Conservation (phyloP, 2,797 vertebrate species). For the Acridotheres tristis region DNA sequence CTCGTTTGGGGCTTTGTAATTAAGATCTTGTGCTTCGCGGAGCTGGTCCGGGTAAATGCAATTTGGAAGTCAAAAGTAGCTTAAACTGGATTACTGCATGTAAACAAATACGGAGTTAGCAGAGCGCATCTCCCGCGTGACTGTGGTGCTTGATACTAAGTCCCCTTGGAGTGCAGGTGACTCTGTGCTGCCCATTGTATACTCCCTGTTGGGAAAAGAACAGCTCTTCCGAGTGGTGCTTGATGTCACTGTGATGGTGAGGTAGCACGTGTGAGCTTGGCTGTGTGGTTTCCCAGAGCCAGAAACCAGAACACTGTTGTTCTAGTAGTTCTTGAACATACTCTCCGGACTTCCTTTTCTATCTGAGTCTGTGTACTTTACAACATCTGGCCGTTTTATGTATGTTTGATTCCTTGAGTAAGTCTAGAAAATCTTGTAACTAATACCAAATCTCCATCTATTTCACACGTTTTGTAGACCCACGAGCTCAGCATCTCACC, state of each 20-base stretch:
- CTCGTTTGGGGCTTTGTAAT: neutral
- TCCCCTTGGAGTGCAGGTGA: rapidly evolving
- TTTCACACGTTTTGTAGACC: neutral
- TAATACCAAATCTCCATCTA: neutral
- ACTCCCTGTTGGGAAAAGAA: neutral
- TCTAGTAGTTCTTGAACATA: neutral
- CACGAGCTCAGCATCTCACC: neutral
- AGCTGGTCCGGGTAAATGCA: neutral
- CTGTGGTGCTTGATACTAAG: rapidly evolving
- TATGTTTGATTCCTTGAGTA: neutral
- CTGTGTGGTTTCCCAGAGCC: rapidly evolving
- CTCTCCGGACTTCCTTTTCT: neutral
- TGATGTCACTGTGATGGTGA: neutral
- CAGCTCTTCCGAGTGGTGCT: neutral
- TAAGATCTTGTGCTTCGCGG: neutral
- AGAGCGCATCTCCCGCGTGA: rapidly evolving
- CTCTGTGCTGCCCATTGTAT: rapidly evolving
- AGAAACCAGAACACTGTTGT: neutral
- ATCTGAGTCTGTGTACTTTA: neutral
- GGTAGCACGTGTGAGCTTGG: neutral
- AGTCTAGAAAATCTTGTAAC: neutral
- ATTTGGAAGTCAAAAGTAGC: neutral
- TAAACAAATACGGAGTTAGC: rapidly evolving
- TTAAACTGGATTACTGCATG: neutral
- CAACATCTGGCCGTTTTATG: neutral